Evolutionary conservation across 2,113 vertebrate species (phyloP).

Genomic region (Phalacrocorax brasilianus): DNA sequence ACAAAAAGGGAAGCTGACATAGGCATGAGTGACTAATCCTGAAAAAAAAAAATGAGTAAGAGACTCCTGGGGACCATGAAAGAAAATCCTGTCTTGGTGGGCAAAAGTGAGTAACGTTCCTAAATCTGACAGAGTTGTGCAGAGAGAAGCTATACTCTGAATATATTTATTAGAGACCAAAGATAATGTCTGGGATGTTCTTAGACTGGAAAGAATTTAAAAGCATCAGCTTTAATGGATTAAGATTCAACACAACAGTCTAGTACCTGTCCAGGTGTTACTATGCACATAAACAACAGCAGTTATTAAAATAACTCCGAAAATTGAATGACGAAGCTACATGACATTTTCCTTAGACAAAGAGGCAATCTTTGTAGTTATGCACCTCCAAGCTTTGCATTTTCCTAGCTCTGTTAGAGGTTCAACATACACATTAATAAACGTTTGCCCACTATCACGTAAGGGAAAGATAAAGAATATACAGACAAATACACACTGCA

Average conservation of each 20-base stretch:
- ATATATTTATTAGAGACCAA: neutral
- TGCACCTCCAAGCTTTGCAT: neutral
- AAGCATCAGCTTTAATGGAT: neutral
- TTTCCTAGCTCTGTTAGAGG: neutral
- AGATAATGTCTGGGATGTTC: neutral
- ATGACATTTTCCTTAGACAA: neutral
- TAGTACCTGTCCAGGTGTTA: neutral
- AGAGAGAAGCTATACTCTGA: neutral
- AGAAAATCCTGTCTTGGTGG: neutral
- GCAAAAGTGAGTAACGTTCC: neutral
- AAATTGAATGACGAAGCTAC: neutral
- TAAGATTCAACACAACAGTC: neutral
- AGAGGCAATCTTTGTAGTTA: neutral
- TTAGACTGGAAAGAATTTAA: neutral
- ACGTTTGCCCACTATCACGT: neutral
- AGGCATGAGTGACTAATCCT: neutral
- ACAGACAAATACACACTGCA: neutral
- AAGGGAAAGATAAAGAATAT: neutral
- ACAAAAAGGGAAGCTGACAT: neutral
- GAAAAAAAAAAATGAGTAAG: neutral
- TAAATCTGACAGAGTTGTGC: neutral
- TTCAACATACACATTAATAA: neutral
- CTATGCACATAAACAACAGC: neutral
- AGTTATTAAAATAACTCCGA: neutral
- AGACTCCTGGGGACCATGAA: neutral